Percentiles rank a stretch among this genome's conserved stretches.
Evolutionary conservation across 2,113 vertebrate genomes (phyloP).

Genomic region (Ammodytes dubius): DNA sequence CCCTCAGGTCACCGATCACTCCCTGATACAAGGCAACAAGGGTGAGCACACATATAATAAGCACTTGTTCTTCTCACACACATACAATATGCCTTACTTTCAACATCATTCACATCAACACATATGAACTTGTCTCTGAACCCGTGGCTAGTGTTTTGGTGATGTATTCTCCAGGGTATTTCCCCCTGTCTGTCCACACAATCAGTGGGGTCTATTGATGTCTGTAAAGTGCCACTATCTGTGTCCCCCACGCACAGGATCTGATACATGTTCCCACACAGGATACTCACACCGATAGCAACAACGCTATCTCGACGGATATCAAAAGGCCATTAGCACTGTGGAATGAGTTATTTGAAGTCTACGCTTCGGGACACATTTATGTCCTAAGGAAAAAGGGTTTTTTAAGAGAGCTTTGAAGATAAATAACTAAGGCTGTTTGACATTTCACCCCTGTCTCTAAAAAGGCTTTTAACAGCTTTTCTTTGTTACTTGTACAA

Average conservation of each 20-base stretch:
- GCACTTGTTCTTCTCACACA: not conserved
- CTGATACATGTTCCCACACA: conserved; percentile 54
- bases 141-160: not conserved
- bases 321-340: conserved; percentile 67
- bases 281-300: conserved; percentile 37
- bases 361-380: conserved; percentile 29
- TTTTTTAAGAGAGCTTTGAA: conserved; percentile 53
- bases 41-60: conserved; percentile 1
- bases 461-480: conserved; percentile 28
- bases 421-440: conserved; percentile 14
- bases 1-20: conserved; percentile 88
- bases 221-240: conserved; percentile 59
- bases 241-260: conserved; percentile 16
- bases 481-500: not conserved
- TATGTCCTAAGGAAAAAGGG: conserved; percentile 46
- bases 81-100: not conserved
- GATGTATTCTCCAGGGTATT: conserved; percentile 40
- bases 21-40: conserved; percentile 83
- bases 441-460: conserved; percentile 33
- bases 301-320: conserved; percentile 45
- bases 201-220: conserved; percentile 55
- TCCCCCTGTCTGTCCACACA: conserved; percentile 1
- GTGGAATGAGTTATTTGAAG: conserved; percentile 48
- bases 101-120: too few species aligned
- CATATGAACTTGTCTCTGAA: conserved; percentile 30